Percentiles rank a stretch among this genome's conserved stretches.
Evolutionary conservation across 2,797 vertebrate species (phyloP).

Genomic region (Uromys caudimaculatus): DNA sequence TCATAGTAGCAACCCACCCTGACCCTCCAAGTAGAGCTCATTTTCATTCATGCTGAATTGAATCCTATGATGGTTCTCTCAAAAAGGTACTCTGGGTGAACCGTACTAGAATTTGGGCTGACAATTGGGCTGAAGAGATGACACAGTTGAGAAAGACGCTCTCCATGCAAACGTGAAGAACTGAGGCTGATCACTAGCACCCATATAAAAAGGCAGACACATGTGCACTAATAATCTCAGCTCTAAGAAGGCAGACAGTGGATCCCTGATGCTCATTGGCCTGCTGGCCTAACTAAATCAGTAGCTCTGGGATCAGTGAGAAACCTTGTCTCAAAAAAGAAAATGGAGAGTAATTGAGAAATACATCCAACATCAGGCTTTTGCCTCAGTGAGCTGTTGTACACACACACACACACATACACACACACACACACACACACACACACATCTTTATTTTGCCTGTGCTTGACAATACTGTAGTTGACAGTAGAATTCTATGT

Average conservation of each 20-base stretch:
- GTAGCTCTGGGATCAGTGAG: not conserved
- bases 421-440: not conserved
- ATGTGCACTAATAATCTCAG: not conserved
- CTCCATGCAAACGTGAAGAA: not conserved
- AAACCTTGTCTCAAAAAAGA: not conserved
- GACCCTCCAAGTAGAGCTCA: not conserved
- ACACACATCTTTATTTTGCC: not conserved
- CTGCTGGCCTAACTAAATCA: not conserved
- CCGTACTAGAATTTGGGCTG: not conserved
- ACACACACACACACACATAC: not conserved
- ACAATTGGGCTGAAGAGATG: not conserved
- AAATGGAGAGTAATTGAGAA: not conserved
- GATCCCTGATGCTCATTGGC: not conserved
- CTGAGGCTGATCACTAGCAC: not conserved
- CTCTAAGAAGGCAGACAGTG: not conserved
- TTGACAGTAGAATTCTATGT: not conserved
- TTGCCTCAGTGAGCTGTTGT: not conserved
- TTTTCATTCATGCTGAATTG: not conserved
- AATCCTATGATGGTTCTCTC: not conserved
- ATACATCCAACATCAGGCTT: not conserved
- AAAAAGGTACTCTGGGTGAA: not conserved
- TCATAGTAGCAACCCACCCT: not conserved
- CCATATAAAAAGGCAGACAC: not conserved
- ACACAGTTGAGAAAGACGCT: not conserved
- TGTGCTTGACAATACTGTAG: not conserved